Base-by-base conservation (phyloP, 2,113 vertebrate genomes). In the Trinectes maculatus region DNA sequence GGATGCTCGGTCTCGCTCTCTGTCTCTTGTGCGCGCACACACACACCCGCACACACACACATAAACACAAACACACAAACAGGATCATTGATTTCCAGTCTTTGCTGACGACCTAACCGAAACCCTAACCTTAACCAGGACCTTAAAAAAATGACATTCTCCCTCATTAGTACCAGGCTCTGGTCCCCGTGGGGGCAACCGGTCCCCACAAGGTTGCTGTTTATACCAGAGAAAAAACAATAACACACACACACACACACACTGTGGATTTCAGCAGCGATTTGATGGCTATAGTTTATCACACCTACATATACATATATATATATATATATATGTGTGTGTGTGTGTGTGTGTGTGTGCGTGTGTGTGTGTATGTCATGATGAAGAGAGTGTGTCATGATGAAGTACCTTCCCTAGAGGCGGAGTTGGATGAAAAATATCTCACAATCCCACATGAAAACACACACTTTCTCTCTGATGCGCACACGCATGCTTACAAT, bases 271-370 rank as follows among this genome's bases (percentile, higher is more conserved):
- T 73, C 15, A 36, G 19, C 7, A 15, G 4, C 11, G 12, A 58
- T 19, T 25, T 15, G 31, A 53, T 7, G 51, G n/a, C 56, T 34
- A 6, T 16, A 71, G 46, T 77, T 74, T 34, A 66, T 74, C 65
- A 71, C 11, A 52, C 26, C 25, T n/a, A 24, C 26, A 31, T 8
- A 29, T 54, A 58, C 44, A 15, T 39, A 62, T 16, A n/a, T n/a
- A n/a, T n/a, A n/a, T n/a, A n/a, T n/a, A n/a, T n/a, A n/a, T n/a
- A n/a, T n/a, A n/a, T n/a, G n/a, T n/a, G n/a, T n/a, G n/a, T n/a
- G n/a, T n/a, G n/a, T n/a, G n/a, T n/a, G n/a, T n/a, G n/a, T n/a
- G n/a, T n/a, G n/a, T n/a, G n/a, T n/a, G n/a, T n/a, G n/a, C n/a
- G n/a, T n/a, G n/a, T n/a, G n/a, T n/a, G n/a, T n/a, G n/a, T n/a